Conservation (phyloP, 35 echinoderm and acorn worm species). For the Anneissia japonica region DNA sequence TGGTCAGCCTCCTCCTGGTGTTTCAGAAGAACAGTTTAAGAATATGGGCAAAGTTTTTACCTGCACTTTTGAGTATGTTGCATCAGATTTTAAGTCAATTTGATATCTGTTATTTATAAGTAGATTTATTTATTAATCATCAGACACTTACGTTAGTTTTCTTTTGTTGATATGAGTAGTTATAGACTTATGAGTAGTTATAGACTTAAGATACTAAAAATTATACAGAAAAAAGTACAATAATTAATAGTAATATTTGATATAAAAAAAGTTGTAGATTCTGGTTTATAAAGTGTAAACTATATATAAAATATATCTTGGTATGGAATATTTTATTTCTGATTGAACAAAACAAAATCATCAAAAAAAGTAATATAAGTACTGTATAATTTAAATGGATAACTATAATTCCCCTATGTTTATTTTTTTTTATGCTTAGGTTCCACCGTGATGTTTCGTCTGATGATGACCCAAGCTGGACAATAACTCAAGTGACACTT, state of each 20-base stretch:
- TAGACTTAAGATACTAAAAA: too few species aligned
- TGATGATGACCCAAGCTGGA: conserved; percentile 58
- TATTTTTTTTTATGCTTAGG: conserved; percentile 14
- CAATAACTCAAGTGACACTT: conserved; percentile 64
- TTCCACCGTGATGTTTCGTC: conserved; percentile 73
- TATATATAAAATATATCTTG: neutral
- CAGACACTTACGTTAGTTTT: too few species aligned
- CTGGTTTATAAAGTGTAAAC: neutral
- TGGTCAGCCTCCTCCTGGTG: conserved; percentile 65
- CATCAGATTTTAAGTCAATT: too few species aligned
- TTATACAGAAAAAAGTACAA: too few species aligned
- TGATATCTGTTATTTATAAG: too few species aligned
- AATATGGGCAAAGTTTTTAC: conserved; percentile 68
- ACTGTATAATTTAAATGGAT: neutral
- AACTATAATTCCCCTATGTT: neutral
- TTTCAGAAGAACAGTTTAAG: conserved; percentile 67
- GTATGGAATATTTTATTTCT: neutral
- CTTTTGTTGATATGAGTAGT: too few species aligned
- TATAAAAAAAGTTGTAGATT: neutral
- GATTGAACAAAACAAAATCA: neutral
- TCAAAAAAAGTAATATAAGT: neutral
- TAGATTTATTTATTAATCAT: too few species aligned
- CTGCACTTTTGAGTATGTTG: conserved; percentile 88
- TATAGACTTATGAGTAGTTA: too few species aligned
- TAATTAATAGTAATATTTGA: neutral